Evolutionary conservation across 2,113 vertebrate species (phyloP), one percentile per base, ranked within the genome.

Genomic region (Semnornis frantzii): DNA sequence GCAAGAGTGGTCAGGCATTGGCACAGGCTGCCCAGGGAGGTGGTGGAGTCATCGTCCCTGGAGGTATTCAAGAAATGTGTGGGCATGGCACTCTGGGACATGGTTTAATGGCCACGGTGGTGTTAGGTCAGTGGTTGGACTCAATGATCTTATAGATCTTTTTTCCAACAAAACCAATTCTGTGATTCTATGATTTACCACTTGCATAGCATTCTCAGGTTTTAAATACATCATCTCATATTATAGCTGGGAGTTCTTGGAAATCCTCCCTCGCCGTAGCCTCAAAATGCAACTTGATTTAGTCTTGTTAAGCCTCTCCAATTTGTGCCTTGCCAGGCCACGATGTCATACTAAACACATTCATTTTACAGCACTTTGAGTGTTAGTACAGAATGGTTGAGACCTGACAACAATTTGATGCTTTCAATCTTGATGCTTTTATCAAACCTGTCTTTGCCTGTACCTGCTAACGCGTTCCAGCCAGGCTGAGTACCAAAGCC

Each of bases 301-400:
- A 12, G 23, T 60, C 63, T 82, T 33, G 34, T 2, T 59, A 31
- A 69, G 28, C 14, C 24, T 87, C 63, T 73, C 31, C 63, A 54
- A 54, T 71, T 42, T 77, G 71, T 19, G 10, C 63, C 70, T 87
- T 80, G 74, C 63, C 81, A 73, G 62, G 57, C 57, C 57, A 13
- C 2, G 3, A 5, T 18, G 27, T 31, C 10, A 1, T 12, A 34
- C 39, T 27, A 6, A 72, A 89, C 18, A 1, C 12, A 62, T 90
- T 9, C 0, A 0, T 10, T 90, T 65, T 50, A 37, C 54, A 72
- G 65, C 85, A 50, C 76, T 28, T 62, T 1, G 76, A 77, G 54
- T 0, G 0, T 27, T 77, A 1, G 1, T 71, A 31, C 48, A 28
- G 13, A 52, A 44, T 58, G 57, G 37, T 71, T 76, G 25, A 62